Evolutionary conservation across 2,888 invertebrate genomes (phyloP).

Genomic region (Zygothrica quintamaculata): DNA sequence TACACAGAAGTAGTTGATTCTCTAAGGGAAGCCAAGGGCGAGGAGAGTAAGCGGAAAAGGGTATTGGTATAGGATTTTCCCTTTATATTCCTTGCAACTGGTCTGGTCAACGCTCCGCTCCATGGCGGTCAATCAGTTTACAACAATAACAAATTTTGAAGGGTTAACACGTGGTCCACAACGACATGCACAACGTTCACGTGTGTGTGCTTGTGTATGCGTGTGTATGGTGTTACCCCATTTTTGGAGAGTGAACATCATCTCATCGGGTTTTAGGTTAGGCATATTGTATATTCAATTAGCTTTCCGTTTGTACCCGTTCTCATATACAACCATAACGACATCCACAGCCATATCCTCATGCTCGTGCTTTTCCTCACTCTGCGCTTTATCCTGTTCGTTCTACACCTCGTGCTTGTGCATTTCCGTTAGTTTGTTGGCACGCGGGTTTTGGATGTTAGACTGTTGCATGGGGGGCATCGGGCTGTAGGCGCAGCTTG

Average conservation of each 20-base stretch:
- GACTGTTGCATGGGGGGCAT: background rate
- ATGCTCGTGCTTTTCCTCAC: no score
- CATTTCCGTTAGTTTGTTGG: slow-evolving; percentile 46
- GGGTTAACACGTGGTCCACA: slow-evolving; percentile 71
- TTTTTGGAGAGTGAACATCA: slow-evolving; percentile 3
- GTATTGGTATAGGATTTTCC: slow-evolving; percentile 21
- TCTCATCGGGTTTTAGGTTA: slow-evolving; percentile 41
- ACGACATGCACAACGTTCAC: slow-evolving; percentile 8
- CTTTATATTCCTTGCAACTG: slow-evolving; percentile 16
- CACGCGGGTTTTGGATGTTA: slow-evolving; percentile 4
- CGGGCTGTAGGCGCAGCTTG: slow-evolving; percentile 16
- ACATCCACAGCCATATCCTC: no score
- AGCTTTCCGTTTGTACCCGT: slow-evolving; percentile 32
- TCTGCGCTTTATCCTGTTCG: no score
- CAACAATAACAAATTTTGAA: slow-evolving; percentile 69
- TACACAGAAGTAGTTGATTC: no score
- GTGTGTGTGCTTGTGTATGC: slow-evolving; percentile 2
- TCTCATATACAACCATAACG: background rate
- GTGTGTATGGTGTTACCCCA: slow-evolving; percentile 1
- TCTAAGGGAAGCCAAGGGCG: no score
- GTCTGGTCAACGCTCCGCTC: no score
- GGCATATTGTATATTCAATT: slow-evolving; percentile 74
- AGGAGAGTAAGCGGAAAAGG: no score
- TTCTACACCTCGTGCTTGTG: slow-evolving; percentile 4
- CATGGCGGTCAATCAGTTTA: slow-evolving; percentile 68